These are phyloP conservation scores for Meloidogyne floridensis DNA, from an alignment of 1,140 invertebrate species.

Conservation along the genomic window DNA sequence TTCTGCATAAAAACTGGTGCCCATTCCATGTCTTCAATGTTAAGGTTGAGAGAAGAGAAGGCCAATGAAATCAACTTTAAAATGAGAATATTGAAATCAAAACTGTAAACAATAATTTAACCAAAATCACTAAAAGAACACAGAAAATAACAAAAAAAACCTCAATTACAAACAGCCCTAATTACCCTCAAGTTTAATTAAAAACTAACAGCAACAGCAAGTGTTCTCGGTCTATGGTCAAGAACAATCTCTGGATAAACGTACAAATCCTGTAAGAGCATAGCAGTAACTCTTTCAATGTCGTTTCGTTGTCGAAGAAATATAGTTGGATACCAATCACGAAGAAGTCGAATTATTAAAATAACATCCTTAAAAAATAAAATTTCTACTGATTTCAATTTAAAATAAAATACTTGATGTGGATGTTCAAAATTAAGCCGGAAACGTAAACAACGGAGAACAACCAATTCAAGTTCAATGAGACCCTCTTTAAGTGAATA, in stretches of 20 bases:
- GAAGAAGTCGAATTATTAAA: conserved; percentile 35
- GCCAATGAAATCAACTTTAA: conserved; percentile 29
- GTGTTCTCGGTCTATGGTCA: conserved; percentile 38
- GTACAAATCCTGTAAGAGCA: conserved; percentile 40
- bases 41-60: conserved; percentile 17
- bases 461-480: conserved; percentile 44
- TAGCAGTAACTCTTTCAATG: conserved; percentile 30
- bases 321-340: conserved; percentile 35
- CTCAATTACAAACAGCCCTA: no score
- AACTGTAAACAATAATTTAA: no score
- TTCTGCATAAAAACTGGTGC: conserved; percentile 14
- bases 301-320: conserved; percentile 17
- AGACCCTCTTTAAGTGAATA: conserved; percentile 37
- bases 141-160: no score
- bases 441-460: conserved; percentile 40
- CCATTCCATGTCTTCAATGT: conserved; percentile 29
- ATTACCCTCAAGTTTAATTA: no score
- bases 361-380: conserved; percentile 32
- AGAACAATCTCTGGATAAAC: conserved; percentile 36
- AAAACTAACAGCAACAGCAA: conserved; percentile 29
- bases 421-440: conserved; percentile 42
- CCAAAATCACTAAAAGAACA: no score
- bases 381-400: not conserved
- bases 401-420: conserved; percentile 36
- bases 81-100: not conserved